Evolutionary conservation across 64 coral and sea anemone genomes (phyloP).

Genomic region (Orbicella faveolata): DNA sequence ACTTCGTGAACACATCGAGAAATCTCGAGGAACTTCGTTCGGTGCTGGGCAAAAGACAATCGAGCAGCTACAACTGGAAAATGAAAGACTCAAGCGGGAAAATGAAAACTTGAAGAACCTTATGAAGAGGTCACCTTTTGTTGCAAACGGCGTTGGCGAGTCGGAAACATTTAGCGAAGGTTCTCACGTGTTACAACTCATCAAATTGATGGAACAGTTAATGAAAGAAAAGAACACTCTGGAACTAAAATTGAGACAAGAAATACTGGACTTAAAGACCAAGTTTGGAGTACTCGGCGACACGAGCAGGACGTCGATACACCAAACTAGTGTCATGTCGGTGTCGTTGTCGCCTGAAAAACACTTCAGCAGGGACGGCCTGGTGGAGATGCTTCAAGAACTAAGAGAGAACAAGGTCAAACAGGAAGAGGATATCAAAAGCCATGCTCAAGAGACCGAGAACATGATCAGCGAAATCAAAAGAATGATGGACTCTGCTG

Average conservation of each 20-base stretch:
- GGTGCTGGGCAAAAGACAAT: slow-evolving; percentile 30
- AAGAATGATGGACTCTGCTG: slow-evolving; percentile 69
- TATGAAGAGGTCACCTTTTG: slow-evolving; percentile 27
- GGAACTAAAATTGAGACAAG: slow-evolving; percentile 82
- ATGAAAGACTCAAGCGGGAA: slow-evolving; percentile 64
- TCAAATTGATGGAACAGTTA: slow-evolving; percentile 89
- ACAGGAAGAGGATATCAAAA: slow-evolving; percentile 84
- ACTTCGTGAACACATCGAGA: slow-evolving; percentile 59
- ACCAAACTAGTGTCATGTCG: slow-evolving; percentile 27
- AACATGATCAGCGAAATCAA: slow-evolving; percentile 82
- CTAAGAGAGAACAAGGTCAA: slow-evolving; percentile 63
- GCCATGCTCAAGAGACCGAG: slow-evolving; percentile 77
- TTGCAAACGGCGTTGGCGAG: slow-evolving; percentile 24
- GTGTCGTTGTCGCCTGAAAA: slow-evolving; percentile 55
- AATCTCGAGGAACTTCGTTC: slow-evolving; percentile 26
- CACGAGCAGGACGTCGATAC: not conserved
- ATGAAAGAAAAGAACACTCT: slow-evolving; percentile 86
- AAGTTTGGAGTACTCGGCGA: slow-evolving; percentile 64
- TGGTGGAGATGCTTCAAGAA: slow-evolving; percentile 69
- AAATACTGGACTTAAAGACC: slow-evolving; percentile 78
- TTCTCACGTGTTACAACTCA: slow-evolving; percentile 72
- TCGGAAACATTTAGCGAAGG: slow-evolving; percentile 46
- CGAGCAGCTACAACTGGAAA: slow-evolving; percentile 61
- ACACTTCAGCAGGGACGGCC: slow-evolving; percentile 49
- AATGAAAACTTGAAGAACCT: slow-evolving; percentile 71